Percentiles rank a stretch among this genome's conserved stretches.
Evolutionary conservation across 1,140 invertebrate species (phyloP).

Genomic region (Halyomorpha halys): DNA sequence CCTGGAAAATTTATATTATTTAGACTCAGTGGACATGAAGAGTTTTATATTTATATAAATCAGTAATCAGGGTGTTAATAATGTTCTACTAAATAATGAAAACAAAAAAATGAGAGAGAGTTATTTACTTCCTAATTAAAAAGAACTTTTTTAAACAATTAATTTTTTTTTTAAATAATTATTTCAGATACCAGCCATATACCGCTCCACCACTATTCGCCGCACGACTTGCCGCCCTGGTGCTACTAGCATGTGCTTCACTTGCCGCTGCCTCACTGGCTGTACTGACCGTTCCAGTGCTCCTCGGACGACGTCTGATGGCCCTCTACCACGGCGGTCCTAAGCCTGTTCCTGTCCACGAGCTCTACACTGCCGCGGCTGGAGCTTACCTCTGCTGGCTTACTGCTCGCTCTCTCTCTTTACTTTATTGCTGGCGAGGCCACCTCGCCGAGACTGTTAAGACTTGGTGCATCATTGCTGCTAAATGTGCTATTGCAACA

Average conservation of each 20-base stretch:
- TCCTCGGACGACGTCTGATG: constrained; percentile 79
- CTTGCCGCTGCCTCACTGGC: constrained; percentile 71
- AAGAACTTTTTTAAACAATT: too few relatives aligned
- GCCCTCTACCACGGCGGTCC: constrained; percentile 59
- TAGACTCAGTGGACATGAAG: too few relatives aligned
- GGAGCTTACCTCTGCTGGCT: constrained; percentile 93
- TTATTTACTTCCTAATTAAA: too few relatives aligned
- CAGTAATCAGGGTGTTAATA: too few relatives aligned
- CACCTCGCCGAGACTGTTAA: constrained; percentile 33
- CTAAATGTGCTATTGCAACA: constrained; percentile 60
- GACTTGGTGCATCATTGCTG: constrained; percentile 44
- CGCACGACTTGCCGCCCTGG: constrained; percentile 60
- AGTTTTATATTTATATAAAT: too few relatives aligned
- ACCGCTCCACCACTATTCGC: constrained; percentile 71
- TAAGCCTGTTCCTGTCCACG: constrained; percentile 57
- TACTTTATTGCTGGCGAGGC: constrained; percentile 78
- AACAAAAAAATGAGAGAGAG: too few relatives aligned
- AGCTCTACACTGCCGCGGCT: constrained; percentile 89
- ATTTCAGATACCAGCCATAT: constrained; percentile 75
- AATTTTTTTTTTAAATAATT: too few relatives aligned
- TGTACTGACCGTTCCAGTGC: constrained; percentile 80
- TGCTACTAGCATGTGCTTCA: constrained; percentile 73
- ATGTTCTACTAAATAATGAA: too few relatives aligned
- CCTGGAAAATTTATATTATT: too few relatives aligned
- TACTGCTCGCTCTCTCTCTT: constrained; percentile 58